Conservation (phyloP, 2,888 invertebrate species). For the Dicroscelio sp. region DNA sequence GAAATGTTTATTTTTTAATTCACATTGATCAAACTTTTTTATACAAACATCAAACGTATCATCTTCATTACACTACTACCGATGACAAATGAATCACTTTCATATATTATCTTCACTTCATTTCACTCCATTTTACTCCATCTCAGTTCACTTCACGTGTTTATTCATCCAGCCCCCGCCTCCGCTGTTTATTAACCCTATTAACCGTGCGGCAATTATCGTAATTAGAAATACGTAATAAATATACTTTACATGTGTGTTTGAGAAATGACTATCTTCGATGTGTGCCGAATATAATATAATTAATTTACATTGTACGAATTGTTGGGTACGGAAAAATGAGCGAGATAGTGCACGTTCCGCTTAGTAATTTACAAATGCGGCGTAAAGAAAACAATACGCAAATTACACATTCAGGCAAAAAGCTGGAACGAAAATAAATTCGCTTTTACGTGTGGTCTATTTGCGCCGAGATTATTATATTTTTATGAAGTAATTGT, state of each 20-base stretch:
- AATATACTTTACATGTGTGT: neutral
- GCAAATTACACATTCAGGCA: conserved; percentile 3
- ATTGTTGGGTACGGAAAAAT: neutral
- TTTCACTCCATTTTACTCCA: conserved; percentile 9
- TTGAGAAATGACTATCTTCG: neutral
- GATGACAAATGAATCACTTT: conserved; percentile 18
- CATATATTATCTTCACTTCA: conserved; percentile 21
- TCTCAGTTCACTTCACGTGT: conserved; percentile 26
- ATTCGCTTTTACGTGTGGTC: neutral
- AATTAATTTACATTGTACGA: conserved; percentile 8
- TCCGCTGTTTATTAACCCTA: conserved; percentile 20
- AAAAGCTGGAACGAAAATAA: neutral
- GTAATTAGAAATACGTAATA: conserved; percentile 43
- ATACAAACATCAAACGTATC: neutral
- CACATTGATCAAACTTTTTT: neutral
- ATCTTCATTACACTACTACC: neutral
- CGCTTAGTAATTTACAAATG: conserved; percentile 25
- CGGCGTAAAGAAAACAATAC: conserved; percentile 16
- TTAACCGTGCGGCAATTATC: conserved; percentile 11
- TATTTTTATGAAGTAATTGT: no score
- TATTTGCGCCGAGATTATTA: neutral
- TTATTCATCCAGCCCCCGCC: conserved; percentile 9
- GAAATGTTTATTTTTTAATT: no score
- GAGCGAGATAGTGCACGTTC: neutral
- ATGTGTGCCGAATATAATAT: neutral